These are phyloP conservation scores for Ifrita kowaldi DNA, from an alignment of 2,113 vertebrate genomes.

Conservation along the genomic window DNA sequence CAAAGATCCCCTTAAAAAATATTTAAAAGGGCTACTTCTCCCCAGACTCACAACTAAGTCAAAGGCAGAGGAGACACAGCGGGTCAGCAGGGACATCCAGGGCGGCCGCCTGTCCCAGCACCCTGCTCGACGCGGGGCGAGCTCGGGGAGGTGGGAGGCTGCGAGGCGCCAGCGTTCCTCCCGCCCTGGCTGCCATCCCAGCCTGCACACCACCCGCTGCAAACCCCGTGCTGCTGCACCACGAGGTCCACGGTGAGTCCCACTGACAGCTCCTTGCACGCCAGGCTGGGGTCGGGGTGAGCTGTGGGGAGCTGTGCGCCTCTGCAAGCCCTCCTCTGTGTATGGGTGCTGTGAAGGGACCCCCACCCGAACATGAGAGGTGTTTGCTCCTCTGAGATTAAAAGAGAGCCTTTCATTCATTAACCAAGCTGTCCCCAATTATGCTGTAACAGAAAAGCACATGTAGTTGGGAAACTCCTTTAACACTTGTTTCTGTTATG, in stretches of 20 bases:
- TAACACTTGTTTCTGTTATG: not conserved
- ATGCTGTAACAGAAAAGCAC: not conserved
- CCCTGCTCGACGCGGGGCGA: fast-evolving
- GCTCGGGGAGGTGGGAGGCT: not conserved
- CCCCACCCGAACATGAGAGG: fast-evolving
- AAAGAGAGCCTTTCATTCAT: not conserved
- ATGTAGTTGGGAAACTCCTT: not conserved
- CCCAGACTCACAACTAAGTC: not conserved
- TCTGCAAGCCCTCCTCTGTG: not conserved
- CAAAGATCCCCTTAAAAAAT: fast-evolving
- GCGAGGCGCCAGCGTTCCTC: not conserved
- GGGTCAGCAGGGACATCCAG: not conserved
- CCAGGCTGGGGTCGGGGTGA: fast-evolving
- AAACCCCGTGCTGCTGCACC: not conserved
- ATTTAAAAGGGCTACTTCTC: not conserved
- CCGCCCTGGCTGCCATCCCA: not conserved
- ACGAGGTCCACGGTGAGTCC: fast-evolving
- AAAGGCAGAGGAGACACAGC: not conserved
- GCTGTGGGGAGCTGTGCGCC: not conserved
- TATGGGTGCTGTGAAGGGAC: not conserved
- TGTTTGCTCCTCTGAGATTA: not conserved
- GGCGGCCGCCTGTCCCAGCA: fast-evolving
- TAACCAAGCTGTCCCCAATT: not conserved
- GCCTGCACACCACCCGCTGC: not conserved
- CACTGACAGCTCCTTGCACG: not conserved